A percentile compares a stretch with the other conserved stretches of the same genome.
Evolutionary conservation across 2,888 invertebrate species (phyloP).

Genomic region (Aspidiotus destructor): DNA sequence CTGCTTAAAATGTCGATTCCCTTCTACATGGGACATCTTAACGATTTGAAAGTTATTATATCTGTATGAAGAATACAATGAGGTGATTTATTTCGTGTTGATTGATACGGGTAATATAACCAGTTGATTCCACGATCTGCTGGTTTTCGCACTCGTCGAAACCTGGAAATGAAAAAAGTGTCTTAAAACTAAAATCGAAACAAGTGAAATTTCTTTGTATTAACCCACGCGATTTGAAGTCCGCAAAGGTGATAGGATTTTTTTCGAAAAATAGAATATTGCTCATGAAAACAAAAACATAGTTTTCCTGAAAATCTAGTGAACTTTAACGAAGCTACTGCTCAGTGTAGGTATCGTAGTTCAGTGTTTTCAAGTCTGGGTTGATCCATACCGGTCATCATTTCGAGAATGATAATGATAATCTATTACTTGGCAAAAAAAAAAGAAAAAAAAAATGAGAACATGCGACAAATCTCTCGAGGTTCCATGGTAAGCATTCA

Average conservation of each 20-base stretch:
- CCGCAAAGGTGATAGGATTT: no score
- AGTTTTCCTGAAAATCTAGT: constrained; percentile 56
- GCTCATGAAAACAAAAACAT: no score
- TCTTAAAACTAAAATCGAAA: not conserved
- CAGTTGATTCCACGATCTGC: constrained; percentile 47
- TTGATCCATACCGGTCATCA: constrained; percentile 57
- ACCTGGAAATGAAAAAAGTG: constrained; percentile 46
- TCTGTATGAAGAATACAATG: constrained; percentile 60
- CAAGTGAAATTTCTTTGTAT: no score
- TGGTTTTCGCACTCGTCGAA: constrained; percentile 49
- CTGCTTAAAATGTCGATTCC: constrained; percentile 56
- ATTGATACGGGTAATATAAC: constrained; percentile 63
- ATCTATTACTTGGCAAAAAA: not conserved
- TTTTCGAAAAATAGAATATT: no score
- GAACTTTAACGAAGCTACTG: constrained; percentile 65
- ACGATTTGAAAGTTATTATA: constrained; percentile 56
- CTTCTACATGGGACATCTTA: constrained; percentile 58
- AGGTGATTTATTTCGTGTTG: constrained; percentile 75
- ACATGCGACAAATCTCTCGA: constrained; percentile 10
- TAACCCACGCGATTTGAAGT: no score
- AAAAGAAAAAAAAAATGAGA: not conserved
- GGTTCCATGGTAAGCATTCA: constrained; percentile 32
- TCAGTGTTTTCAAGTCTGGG: constrained; percentile 56
- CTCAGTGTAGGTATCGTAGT: constrained; percentile 51
- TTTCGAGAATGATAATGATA: not conserved